Base-by-base conservation (phyloP, 2,113 vertebrate genomes). In the Callospermophilus lateralis region DNA sequence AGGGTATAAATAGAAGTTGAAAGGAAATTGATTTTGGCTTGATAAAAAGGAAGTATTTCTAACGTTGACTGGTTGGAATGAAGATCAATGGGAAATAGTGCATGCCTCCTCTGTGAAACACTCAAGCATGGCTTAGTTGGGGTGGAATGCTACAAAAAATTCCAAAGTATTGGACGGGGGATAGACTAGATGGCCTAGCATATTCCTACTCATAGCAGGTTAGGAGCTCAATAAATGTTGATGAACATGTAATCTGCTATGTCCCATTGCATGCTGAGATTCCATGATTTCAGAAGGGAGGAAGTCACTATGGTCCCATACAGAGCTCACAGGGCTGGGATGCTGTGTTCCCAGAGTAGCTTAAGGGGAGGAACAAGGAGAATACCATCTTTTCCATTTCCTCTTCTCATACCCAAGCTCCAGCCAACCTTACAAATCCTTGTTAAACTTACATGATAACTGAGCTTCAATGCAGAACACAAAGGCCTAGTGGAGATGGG, bases 11-110 rank as follows among this genome's bases (percentile, higher is more conserved):
- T 7, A 84, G 76, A 78, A 86, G 45, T 74, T 68, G 79, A 93
- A 89, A 37, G 34, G 30, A 63, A 70, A 26, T 24, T 73, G 42
- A 84, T 89, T 81, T 65, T 92, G 84, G 19, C 70, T 72, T 89
- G 80, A 77, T 78, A 58, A 76, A 93, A 53, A 58, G 51, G n/a
- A 65, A 85, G 48, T 24, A 72, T 84, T 88, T 89, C 51, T 77
- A 84, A 39, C 26, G 55, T 84, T 70, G 67, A 55, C 53, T 61
- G 76, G 19, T 85, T 72, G 37, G 65, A 78, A 30, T 51, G 28
- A 74, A 8, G 12, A 74, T 76, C 45, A 30, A 9, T 67, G 39
- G 37, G 15, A 79, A 92, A 79, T 45, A 30, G 74, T 67, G 6
- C 10, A 45, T 72, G 73, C 7, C 15, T 32, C 39, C 93, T 34